These are phyloP conservation scores for Eurytoma adleriae DNA, from an alignment of 2,888 invertebrate species.

Conservation along the genomic window DNA sequence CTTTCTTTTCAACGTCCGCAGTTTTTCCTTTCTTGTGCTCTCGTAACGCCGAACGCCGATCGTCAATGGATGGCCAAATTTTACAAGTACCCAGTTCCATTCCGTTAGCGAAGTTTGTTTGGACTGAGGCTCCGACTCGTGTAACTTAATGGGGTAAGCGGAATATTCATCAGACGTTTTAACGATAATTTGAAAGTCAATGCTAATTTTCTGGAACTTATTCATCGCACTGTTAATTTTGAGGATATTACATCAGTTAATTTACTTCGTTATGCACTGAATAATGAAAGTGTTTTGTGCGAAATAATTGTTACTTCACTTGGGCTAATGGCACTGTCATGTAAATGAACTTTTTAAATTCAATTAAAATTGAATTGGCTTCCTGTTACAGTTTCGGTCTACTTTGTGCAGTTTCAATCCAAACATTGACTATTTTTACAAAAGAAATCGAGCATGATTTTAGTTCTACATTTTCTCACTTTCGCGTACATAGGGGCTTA, in stretches of 20 bases:
- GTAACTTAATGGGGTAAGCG: background rate
- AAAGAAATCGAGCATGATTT: background rate
- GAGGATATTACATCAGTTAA: background rate
- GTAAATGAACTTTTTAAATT: background rate
- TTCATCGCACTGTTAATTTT: background rate
- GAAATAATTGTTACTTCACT: background rate
- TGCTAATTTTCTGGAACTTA: conserved; percentile 2
- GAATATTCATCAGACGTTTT: conserved; percentile 3
- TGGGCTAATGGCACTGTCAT: background rate
- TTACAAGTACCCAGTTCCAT: background rate
- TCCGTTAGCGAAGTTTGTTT: background rate
- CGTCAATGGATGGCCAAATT: background rate
- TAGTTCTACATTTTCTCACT: background rate
- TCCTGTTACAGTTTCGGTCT: background rate
- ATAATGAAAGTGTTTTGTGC: background rate
- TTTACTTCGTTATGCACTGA: background rate
- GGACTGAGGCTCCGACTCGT: background rate
- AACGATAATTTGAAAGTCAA: conserved; percentile 17
- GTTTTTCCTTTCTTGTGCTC: background rate
- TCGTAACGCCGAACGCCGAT: background rate
- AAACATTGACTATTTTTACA: background rate
- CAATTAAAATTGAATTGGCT: background rate
- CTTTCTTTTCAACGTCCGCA: background rate
- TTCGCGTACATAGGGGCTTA: background rate
- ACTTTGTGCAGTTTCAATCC: background rate